phyloP scores from a whole-genome alignment of 2,113 vertebrate genomes.

The Nansenia antarctica region DNA sequence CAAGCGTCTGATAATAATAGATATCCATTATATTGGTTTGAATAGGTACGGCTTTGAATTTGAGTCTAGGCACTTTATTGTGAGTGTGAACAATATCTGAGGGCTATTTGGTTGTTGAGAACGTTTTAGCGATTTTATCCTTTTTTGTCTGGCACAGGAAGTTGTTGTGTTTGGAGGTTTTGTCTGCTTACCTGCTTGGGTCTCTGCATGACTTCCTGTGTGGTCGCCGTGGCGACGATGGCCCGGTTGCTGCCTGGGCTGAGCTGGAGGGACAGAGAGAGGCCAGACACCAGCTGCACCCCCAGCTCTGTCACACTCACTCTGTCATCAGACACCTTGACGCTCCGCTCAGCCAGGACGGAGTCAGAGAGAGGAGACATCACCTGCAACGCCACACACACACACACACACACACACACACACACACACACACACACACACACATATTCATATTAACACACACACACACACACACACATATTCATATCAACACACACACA shows the following conservation, averaged over 20 bases:
- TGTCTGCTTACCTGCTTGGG: conserved; percentile 86
- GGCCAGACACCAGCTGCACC: conserved; percentile 88
- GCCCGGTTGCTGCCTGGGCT: conserved; percentile 86
- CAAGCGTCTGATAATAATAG: too few relatives aligned
- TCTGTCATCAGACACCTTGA: conserved; percentile 92
- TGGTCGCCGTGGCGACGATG: conserved; percentile 84
- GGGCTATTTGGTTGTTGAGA: too few relatives aligned
- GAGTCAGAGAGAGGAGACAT: conserved; percentile 87
- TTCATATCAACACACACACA: neutral
- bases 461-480: neutral
- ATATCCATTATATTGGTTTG: too few relatives aligned
- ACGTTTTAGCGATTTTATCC: too few relatives aligned
- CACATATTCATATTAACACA: neutral
- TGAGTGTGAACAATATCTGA: too few relatives aligned
- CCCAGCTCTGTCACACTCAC: conserved; percentile 91
- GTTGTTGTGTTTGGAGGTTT: too few relatives aligned
- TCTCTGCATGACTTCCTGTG: conserved; percentile 82
- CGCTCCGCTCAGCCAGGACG: conserved; percentile 86
- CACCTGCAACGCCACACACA: conserved; percentile 74
- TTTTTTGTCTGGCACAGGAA: too few relatives aligned
- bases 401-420: conserved; percentile 10
- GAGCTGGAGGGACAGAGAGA: conserved; percentile 89
- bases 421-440: neutral
- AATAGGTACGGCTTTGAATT: too few relatives aligned
- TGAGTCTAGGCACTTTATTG: too few relatives aligned